phyloP scores from a whole-genome alignment of 2,888 invertebrate genomes.

The Rhagium mordax region DNA sequence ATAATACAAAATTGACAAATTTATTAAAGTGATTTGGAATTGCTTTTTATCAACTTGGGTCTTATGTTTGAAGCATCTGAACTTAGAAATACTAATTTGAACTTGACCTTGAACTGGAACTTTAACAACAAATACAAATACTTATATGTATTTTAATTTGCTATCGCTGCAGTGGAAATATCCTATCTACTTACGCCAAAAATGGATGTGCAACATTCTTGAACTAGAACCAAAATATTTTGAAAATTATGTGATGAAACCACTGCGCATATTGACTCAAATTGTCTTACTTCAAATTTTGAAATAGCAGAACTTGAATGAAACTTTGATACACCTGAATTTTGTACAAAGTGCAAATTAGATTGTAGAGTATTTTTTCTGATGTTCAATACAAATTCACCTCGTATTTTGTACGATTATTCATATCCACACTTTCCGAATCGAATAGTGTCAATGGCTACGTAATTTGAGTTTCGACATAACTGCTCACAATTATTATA shows the following conservation, averaged over 20 bases:
- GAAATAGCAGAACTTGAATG: too few species aligned
- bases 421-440: not conserved
- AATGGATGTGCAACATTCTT: too few species aligned
- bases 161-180: not conserved
- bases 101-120: slow-evolving; percentile 5
- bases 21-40: too few species aligned
- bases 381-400: not conserved
- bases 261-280: too few species aligned
- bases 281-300: too few species aligned
- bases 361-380: too few species aligned
- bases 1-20: too few species aligned
- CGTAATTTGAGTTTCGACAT: not conserved
- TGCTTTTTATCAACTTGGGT: not conserved
- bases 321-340: too few species aligned
- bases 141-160: not conserved
- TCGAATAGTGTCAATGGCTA: slow-evolving; percentile 3
- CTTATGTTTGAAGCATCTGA: not conserved
- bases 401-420: not conserved
- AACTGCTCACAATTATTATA: not conserved
- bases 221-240: too few species aligned
- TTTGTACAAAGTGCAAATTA: too few species aligned
- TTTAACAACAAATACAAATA: not conserved
- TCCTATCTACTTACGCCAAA: too few species aligned
- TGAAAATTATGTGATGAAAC: too few species aligned
- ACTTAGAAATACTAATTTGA: not conserved